phyloP scores from a whole-genome alignment of 2,888 invertebrate genomes.

The Drosophila barbarae region DNA sequence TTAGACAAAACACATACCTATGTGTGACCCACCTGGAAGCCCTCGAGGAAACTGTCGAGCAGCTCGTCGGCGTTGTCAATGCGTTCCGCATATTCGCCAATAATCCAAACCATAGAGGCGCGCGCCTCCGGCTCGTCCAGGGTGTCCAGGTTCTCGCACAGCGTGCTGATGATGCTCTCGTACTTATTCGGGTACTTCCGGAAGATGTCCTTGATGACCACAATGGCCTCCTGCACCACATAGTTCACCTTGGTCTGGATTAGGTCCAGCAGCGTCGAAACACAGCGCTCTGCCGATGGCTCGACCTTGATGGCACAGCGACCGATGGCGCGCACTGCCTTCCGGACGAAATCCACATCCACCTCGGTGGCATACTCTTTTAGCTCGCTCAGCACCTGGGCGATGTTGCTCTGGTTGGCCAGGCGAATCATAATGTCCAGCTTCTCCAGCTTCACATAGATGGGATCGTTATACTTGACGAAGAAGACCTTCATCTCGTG shows the following conservation, averaged over 20 bases:
- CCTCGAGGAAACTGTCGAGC: constrained; percentile 98
- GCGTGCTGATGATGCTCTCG: constrained; percentile 98
- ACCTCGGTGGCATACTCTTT: constrained; percentile 99
- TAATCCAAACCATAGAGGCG: constrained; percentile 98
- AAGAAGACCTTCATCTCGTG: constrained; percentile 99
- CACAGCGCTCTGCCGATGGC: constrained; percentile 98
- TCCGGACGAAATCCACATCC: constrained; percentile 99
- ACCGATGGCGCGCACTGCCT: constrained; percentile 98
- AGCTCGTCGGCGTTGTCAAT: constrained; percentile 99
- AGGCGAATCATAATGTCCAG: constrained; percentile 99
- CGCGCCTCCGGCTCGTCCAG: constrained; percentile 99
- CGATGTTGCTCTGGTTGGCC: constrained; percentile 98
- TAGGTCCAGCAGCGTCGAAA: constrained; percentile 96
- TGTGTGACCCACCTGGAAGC: constrained; percentile 85
- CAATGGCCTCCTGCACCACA: constrained; percentile 99
- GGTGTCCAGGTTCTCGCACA: constrained; percentile 99
- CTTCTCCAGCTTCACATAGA: constrained; percentile 99
- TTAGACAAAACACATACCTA: not conserved
- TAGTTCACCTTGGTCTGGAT: constrained; percentile 99
- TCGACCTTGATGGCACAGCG: constrained; percentile 99
- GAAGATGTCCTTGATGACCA: constrained; percentile 99
- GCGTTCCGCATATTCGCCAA: constrained; percentile 99
- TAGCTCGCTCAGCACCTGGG: constrained; percentile 97
- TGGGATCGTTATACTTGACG: constrained; percentile 99
- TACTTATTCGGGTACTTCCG: constrained; percentile 99